Evolutionary conservation across 2,113 vertebrate species (phyloP), one percentile per base, ranked within the genome.

Genomic region (Corapipo altera): DNA sequence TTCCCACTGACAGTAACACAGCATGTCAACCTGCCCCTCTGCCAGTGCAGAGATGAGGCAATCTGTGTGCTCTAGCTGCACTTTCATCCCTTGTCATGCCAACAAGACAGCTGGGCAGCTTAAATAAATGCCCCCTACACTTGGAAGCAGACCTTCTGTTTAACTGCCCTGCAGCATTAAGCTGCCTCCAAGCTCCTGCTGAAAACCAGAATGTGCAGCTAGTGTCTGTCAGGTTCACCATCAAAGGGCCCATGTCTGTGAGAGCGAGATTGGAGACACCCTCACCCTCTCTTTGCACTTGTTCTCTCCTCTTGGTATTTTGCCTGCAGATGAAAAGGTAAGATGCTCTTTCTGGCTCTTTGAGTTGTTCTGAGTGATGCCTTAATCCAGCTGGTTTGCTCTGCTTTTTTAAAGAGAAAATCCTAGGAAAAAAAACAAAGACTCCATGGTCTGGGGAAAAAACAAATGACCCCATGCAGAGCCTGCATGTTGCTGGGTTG

Each of bases 321-420:
- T 84, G 95, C 61, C 24, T 49, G 6, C 23, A 82, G 69, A 93
- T 96, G 80, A 89, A 94, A 92, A 91, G 65, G 83, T 87, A 92
- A 92, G 85, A 93, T 86, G 62, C 83, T 81, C 85, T 93, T 90
- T 91, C 83, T n/a, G 70, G 88, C 65, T 92, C 71, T 95, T 91
- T 91, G 78, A 94, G 88, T 64, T 91, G 55, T 57, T 88, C 67
- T 74, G 35, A 79, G 74, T 41, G 69, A 81, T 81, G 91, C 65
- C 83, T 88, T 75, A 72, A 92, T 89, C 57, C 76, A 69, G 27
- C 69, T 95, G 75, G 43, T 80, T 93, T 64, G 67, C 43, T 88
- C 76, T 86, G 32, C n/a, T 28, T 65, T 91, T 74, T 89, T 85
- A 65, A 74, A 87, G 39, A 78, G 61, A 92, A 92, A 93, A 95